Conservation (phyloP, 1,140 invertebrate genomes). For the Tribolium castaneum region DNA sequence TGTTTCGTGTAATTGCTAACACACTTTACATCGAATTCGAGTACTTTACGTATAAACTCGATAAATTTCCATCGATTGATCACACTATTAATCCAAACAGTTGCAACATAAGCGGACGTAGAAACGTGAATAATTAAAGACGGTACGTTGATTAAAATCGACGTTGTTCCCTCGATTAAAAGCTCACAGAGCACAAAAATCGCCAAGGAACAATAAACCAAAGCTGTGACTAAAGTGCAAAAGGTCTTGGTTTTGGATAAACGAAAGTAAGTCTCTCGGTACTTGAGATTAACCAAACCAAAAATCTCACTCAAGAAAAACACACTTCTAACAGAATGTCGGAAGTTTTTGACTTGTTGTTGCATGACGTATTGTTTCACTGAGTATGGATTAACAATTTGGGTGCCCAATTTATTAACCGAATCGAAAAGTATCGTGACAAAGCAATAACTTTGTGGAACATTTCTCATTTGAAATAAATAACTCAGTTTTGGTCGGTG, state of each 20-base stretch:
- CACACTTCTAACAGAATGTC: background rate
- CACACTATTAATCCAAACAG: background rate
- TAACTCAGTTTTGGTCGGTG: background rate
- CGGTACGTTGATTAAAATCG: background rate
- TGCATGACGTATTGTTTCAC: too few relatives aligned
- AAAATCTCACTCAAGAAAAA: background rate
- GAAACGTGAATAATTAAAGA: background rate
- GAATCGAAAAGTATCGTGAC: too few relatives aligned
- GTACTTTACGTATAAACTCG: background rate
- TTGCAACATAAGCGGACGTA: background rate
- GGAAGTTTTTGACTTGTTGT: too few relatives aligned
- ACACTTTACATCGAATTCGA: slow-evolving; percentile 20
- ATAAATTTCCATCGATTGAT: background rate
- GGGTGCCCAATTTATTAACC: too few relatives aligned
- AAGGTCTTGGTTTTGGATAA: background rate
- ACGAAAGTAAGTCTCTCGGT: background rate
- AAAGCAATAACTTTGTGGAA: background rate
- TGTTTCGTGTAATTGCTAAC: background rate
- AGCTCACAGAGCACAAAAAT: background rate
- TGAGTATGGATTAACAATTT: too few relatives aligned
- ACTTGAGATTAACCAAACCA: background rate
- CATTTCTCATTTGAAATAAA: background rate
- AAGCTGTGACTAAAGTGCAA: background rate
- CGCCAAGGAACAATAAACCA: background rate
- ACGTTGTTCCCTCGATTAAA: background rate